Base-by-base conservation (phyloP, 2,797 vertebrate genomes). In the Etheostoma nigrum region DNA sequence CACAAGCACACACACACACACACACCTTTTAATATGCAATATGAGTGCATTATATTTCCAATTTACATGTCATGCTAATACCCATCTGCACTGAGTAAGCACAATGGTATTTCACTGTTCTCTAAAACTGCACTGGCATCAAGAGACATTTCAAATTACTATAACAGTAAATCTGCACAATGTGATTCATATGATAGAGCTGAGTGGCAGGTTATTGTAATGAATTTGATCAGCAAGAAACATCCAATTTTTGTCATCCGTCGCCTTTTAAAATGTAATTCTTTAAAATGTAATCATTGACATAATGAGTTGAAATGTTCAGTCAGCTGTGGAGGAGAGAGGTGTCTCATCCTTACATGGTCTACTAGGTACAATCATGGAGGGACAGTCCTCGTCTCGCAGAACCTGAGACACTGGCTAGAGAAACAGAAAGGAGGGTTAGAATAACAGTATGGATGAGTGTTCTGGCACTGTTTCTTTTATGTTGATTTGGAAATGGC, bases 381-480 rank as follows among this genome's bases (percentile, higher is more conserved):
- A 94, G 61, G 97, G 97, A 86, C 97, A 98, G 86, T 97, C 96
- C 89, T 96, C 96, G 86, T 97, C 95, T 82, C 95, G 84, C 44
- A 97, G 87, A 52, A 97, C 93, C 88, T 97, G 93, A 83, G 95
- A 74, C 45, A 96, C 87, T 73, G 96, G 92, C 97, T 98, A 76
- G 83, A 95, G 19, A 76, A 48, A 44, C 6, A 60, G n/a, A 44
- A 7, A n/a, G 27, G 12, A 52, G 25, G n/a, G 30, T 63, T 47
- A 57, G 5, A 40, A 33, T 19, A 63, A 21, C 0, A 14, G 15
- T 1, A 45, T 40, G 12, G 42, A 0, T 45, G 13, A 23, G 45
- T 67, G 16, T 63, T 30, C 6, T 57, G 33, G 8, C 62, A 9
- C 36, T 58, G n/a, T 40, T 30, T 30, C 30, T 6, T 30, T 1